Evolutionary conservation across 2,797 vertebrate species (phyloP).

Genomic region (Acestrorhynchus altus): DNA sequence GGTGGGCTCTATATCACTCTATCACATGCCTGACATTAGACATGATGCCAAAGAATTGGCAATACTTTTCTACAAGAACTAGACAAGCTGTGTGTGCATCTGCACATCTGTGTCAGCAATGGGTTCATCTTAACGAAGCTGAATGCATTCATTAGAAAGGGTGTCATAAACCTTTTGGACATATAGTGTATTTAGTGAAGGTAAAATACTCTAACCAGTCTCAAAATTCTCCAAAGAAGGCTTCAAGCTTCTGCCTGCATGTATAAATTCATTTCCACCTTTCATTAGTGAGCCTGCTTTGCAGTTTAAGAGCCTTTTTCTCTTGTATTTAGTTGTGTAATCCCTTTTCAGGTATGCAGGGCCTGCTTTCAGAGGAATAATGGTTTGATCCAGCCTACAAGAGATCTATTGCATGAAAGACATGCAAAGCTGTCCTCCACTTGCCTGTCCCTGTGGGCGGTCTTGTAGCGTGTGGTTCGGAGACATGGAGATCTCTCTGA

Average conservation of each 20-base stretch:
- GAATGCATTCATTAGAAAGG: too few relatives aligned
- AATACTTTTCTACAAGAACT: too few relatives aligned
- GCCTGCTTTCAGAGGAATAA: constrained; percentile 51
- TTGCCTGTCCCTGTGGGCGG: constrained; percentile 69
- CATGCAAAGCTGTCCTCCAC: constrained; percentile 74
- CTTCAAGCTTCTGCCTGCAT: neutral
- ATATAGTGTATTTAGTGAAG: too few relatives aligned
- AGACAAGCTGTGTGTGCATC: too few relatives aligned
- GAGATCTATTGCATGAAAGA: constrained; percentile 69
- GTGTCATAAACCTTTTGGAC: too few relatives aligned
- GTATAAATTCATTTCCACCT: constrained; percentile 39
- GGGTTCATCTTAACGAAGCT: too few relatives aligned
- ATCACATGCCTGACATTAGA: too few relatives aligned
- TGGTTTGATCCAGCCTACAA: constrained; percentile 63
- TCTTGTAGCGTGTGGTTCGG: constrained; percentile 53
- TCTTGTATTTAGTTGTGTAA: constrained; percentile 49
- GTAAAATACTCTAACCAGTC: neutral
- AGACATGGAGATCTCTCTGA: constrained; percentile 48
- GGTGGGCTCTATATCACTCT: too few relatives aligned
- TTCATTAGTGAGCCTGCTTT: constrained; percentile 61
- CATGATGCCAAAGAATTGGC: too few relatives aligned
- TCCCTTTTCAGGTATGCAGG: constrained; percentile 64
- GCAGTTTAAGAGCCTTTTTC: constrained; percentile 42
- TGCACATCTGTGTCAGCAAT: too few relatives aligned
- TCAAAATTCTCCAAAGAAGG: neutral